These are phyloP conservation scores for Eupithecia centaureata DNA, from an alignment of 2,888 invertebrate species.

Conservation along the genomic window DNA sequence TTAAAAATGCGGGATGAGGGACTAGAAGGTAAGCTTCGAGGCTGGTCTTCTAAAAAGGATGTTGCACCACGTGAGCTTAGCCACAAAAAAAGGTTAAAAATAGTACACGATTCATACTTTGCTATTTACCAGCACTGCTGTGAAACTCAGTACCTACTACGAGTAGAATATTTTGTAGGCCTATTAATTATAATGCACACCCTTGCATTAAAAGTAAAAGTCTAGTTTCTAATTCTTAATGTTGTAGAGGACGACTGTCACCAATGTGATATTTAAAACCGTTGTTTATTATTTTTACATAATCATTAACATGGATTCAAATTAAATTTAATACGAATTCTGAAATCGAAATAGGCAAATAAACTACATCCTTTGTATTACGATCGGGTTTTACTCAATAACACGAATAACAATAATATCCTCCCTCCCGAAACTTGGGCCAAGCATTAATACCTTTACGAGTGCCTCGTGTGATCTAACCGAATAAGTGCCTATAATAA, in stretches of 20 bases:
- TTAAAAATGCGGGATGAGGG: too few relatives aligned
- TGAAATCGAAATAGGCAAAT: slow-evolving; percentile 10
- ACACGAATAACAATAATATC: slow-evolving; percentile 15
- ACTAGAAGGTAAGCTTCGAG: too few relatives aligned
- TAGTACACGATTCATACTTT: background rate
- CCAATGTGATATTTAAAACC: background rate
- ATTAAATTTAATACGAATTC: background rate
- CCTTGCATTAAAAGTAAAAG: too few relatives aligned
- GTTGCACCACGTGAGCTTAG: too few relatives aligned
- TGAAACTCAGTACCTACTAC: too few relatives aligned
- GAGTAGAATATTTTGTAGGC: too few relatives aligned
- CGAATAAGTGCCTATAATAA: slow-evolving; percentile 55
- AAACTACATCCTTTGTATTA: slow-evolving; percentile 18
- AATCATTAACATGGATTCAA: background rate
- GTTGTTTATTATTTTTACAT: background rate
- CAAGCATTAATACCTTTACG: slow-evolving; percentile 47
- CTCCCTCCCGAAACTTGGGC: slow-evolving; percentile 40
- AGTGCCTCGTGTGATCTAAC: slow-evolving; percentile 50
- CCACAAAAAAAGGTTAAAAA: background rate
- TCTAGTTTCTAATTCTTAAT: too few relatives aligned
- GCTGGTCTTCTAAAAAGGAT: too few relatives aligned
- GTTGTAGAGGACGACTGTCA: background rate
- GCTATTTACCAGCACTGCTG: background rate
- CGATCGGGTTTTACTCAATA: slow-evolving; percentile 7
- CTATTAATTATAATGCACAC: too few relatives aligned